phyloP scores from a whole-genome alignment of 30 jellyfish, hydroid and myxozoan species.

The Euphysa ruthae region DNA sequence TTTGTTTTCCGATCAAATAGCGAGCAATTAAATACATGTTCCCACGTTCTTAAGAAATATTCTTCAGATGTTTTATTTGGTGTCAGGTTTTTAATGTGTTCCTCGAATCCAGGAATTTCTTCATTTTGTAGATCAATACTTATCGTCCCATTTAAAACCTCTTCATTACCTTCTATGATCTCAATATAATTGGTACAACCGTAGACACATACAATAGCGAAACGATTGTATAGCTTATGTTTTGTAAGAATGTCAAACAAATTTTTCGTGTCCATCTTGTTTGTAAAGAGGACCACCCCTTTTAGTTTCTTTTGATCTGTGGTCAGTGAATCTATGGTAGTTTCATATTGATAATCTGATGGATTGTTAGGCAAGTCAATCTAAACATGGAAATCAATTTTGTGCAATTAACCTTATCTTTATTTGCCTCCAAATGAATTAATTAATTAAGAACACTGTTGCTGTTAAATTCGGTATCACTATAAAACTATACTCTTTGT shows the following conservation, averaged over 20 bases:
- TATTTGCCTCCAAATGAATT: too few species aligned
- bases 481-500: too few species aligned
- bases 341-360: background rate
- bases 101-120: slow-evolving; percentile 42
- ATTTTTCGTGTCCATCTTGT: slow-evolving; percentile 36
- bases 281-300: slow-evolving; percentile 42
- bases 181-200: slow-evolving; percentile 64
- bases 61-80: background rate
- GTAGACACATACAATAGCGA: slow-evolving; percentile 46
- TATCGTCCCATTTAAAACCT: slow-evolving; percentile 39
- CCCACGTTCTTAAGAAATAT: slow-evolving; percentile 56
- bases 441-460: too few species aligned
- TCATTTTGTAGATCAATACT: slow-evolving; percentile 39
- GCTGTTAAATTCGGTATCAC: too few species aligned
- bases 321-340: background rate
- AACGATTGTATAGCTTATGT: slow-evolving; percentile 19
- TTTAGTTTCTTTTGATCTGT: slow-evolving; percentile 7
- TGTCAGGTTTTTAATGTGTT: slow-evolving; percentile 24
- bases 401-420: too few species aligned
- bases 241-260: slow-evolving; percentile 26
- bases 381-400: too few species aligned
- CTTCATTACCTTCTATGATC: slow-evolving; percentile 49
- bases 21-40: slow-evolving; percentile 44
- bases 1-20: background rate
- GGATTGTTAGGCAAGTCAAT: background rate